These are phyloP conservation scores for Stercorarius parasiticus DNA, from an alignment of 2,113 vertebrate genomes.

Conservation along the genomic window DNA sequence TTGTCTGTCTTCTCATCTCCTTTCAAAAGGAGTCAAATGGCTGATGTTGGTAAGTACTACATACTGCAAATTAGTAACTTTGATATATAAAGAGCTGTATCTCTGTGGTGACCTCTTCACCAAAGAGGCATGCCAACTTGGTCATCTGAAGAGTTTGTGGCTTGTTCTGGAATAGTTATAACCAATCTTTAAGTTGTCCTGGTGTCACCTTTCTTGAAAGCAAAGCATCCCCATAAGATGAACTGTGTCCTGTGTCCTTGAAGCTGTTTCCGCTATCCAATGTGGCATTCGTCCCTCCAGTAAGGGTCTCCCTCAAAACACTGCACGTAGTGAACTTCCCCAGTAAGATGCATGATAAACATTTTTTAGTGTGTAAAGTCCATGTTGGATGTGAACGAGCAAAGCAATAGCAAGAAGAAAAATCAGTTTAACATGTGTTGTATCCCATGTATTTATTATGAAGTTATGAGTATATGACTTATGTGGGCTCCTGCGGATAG, in stretches of 20 bases:
- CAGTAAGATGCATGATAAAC: neutral
- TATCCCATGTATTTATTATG: neutral
- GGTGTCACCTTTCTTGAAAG: neutral
- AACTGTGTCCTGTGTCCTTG: neutral
- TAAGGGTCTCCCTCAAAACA: neutral
- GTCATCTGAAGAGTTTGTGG: neutral
- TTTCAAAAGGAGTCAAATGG: neutral
- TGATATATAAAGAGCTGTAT: neutral
- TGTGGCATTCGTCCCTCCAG: neutral
- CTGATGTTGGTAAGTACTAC: neutral
- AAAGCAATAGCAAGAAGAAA: neutral
- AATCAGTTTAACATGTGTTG: neutral
- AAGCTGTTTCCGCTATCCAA: neutral
- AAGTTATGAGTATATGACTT: neutral
- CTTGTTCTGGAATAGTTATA: neutral
- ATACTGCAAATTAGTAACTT: neutral
- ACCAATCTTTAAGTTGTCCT: neutral
- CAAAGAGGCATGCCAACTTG: neutral
- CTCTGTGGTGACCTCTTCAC: neutral
- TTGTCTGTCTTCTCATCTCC: neutral
- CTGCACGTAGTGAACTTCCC: neutral
- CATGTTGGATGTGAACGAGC: neutral
- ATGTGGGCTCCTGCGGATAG: fast-evolving
- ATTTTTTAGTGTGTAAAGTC: neutral
- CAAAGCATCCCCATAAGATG: neutral